These are phyloP conservation scores for Strigamia crassipes DNA, from an alignment of 2,888 invertebrate genomes.

Conservation along the genomic window DNA sequence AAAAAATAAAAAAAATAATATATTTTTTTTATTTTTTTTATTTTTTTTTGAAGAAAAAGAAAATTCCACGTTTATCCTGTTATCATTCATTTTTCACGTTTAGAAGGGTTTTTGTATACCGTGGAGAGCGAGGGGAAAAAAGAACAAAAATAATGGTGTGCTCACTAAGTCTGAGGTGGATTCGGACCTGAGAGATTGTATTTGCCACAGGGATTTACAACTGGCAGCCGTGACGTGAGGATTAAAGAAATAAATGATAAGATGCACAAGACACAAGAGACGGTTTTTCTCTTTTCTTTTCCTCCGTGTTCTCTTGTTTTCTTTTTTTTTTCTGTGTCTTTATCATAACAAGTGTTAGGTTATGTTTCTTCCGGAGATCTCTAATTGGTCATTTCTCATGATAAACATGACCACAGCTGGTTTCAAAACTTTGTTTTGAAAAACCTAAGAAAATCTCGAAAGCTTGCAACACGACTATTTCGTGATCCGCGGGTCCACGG, in stretches of 20 bases:
- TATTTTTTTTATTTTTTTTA: background rate
- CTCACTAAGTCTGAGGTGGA: conserved; percentile 16
- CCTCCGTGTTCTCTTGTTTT: background rate
- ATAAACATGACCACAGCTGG: background rate
- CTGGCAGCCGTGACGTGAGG: conserved; percentile 14
- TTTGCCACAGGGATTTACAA: conserved; percentile 21
- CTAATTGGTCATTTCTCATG: conserved; percentile 5
- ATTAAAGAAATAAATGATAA: conserved; percentile 21
- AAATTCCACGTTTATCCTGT: conserved; percentile 10
- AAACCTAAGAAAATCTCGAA: too few species aligned
- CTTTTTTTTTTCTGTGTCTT: background rate
- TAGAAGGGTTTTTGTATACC: conserved; percentile 4
- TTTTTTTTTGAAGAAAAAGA: background rate
- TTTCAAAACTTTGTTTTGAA: background rate
- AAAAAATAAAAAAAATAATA: too few species aligned
- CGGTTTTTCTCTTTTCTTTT: background rate
- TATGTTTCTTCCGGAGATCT: background rate
- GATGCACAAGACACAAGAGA: conserved; percentile 8
- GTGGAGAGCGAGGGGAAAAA: background rate
- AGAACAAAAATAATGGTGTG: conserved; percentile 21
- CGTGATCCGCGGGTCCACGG: too few species aligned
- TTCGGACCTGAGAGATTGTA: conserved; percentile 21
- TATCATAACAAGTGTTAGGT: conserved; percentile 2
- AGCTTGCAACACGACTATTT: too few species aligned
- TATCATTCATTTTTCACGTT: conserved; percentile 21